Base-by-base conservation (phyloP, 2,113 vertebrate genomes). In the Eptesicus fuscus region DNA sequence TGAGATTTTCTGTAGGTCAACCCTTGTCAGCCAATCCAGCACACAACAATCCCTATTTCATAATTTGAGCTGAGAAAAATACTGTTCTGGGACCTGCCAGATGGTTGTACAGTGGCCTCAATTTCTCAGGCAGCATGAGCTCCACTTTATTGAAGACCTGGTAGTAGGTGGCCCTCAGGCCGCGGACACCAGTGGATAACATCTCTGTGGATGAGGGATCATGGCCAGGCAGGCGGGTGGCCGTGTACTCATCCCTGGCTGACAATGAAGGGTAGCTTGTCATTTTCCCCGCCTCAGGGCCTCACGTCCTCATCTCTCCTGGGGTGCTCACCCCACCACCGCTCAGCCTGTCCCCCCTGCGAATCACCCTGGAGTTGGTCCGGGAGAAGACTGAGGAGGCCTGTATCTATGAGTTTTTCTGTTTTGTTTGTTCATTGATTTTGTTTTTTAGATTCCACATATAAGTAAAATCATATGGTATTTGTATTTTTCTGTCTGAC, bases 21-120 rank as follows among this genome's bases (percentile, higher is more conserved):
- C 98, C 98, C 99, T 99, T 98, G 84, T 99, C 99, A 96, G 99
- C 99, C 97, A 99, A 98, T 51, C 99, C 99, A 88, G 99, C 99
- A 23, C 97, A 25, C 82, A 99, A 99, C 97, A 99, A 98, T 28
- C 99, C 99, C 99, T 99, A 99, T 99, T 99, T 99, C 98, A 99
- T 99, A 98, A 99, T 3, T 44, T 99, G 99, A 93, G 99, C 99
- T 99, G 99, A 99, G 98, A 99, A 99, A 98, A 99, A 99, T 87
- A 99, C 99, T 11, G 99, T 99, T 98, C 98, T 99, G 77, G 99
- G 99, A 98, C 99, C 99, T 98, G 99, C 99, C 0, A 99, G 99
- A 97, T 99, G 99, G 97, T 99, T 99, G 98, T 99, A 99, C 1
- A 99, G 8, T 0, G 99, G 99, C 97, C 98, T 98, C 93, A 99